phyloP scores from a whole-genome alignment of 2,888 invertebrate species.

The Ochlodes sylvanus region DNA sequence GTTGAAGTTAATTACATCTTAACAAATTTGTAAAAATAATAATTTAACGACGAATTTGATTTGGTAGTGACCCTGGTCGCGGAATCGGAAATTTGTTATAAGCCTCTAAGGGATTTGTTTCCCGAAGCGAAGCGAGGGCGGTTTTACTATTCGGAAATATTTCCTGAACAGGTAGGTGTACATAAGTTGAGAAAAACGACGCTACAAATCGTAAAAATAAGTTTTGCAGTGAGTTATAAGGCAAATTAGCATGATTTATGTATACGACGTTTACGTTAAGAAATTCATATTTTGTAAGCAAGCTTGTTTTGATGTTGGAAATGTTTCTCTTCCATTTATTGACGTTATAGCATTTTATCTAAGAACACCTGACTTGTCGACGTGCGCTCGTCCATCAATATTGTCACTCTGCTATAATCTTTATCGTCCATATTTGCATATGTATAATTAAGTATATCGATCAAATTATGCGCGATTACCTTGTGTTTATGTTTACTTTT shows the following conservation, averaged over 20 bases:
- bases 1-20: too few species aligned
- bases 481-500: conserved; percentile 48
- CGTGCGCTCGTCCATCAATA: conserved; percentile 49
- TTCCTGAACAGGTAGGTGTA: not conserved
- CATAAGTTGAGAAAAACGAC: conserved; percentile 8
- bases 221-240: conserved; percentile 22
- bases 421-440: conserved; percentile 70
- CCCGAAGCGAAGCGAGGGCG: too few species aligned
- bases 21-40: too few species aligned
- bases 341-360: not conserved
- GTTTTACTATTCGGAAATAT: too few species aligned
- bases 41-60: too few species aligned
- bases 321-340: conserved; percentile 9
- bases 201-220: conserved; percentile 7
- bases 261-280: conserved; percentile 19
- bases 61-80: too few species aligned
- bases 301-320: conserved; percentile 16
- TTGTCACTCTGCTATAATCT: conserved; percentile 48
- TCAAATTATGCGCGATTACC: conserved; percentile 67
- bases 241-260: conserved; percentile 27
- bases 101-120: too few species aligned
- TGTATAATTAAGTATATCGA: conserved; percentile 64
- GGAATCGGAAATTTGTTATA: too few species aligned
- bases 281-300: conserved; percentile 18
- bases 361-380: conserved; percentile 51